Evolutionary conservation across 2,797 vertebrate species (phyloP).

Genomic region (Hippopotamyrus pictus): DNA sequence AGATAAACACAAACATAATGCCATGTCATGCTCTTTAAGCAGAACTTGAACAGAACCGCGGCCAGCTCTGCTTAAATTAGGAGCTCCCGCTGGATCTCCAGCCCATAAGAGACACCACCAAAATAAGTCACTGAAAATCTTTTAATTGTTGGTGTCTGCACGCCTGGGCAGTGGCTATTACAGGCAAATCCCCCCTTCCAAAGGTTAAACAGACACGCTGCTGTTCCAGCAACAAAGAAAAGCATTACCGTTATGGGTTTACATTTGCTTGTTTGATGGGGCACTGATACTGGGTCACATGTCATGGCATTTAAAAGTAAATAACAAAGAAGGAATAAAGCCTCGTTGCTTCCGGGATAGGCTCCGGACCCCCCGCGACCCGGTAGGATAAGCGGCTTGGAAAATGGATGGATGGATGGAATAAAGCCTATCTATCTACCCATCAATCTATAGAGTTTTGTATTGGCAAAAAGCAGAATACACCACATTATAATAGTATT

Average conservation of each 20-base stretch:
- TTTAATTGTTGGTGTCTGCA: background rate
- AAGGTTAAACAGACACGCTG: background rate
- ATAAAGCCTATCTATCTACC: background rate
- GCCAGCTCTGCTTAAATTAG: background rate
- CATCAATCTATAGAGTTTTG: background rate
- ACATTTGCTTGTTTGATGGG: background rate
- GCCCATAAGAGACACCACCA: background rate
- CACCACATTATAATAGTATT: background rate
- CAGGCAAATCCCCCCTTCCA: background rate
- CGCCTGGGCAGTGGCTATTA: background rate
- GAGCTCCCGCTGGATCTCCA: background rate
- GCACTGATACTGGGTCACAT: background rate
- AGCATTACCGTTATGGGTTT: background rate
- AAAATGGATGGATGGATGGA: too few relatives aligned
- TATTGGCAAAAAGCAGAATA: background rate
- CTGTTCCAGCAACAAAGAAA: background rate
- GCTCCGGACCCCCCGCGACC: too few relatives aligned
- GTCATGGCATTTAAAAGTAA: background rate
- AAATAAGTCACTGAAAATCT: background rate
- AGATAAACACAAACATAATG: background rate
- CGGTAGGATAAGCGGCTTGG: too few relatives aligned
- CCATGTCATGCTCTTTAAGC: background rate
- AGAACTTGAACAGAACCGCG: background rate
- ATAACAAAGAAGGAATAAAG: background rate
- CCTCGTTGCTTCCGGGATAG: too few relatives aligned